Base-by-base conservation (phyloP, 2,888 invertebrate genomes). In the Epinotia ramella region DNA sequence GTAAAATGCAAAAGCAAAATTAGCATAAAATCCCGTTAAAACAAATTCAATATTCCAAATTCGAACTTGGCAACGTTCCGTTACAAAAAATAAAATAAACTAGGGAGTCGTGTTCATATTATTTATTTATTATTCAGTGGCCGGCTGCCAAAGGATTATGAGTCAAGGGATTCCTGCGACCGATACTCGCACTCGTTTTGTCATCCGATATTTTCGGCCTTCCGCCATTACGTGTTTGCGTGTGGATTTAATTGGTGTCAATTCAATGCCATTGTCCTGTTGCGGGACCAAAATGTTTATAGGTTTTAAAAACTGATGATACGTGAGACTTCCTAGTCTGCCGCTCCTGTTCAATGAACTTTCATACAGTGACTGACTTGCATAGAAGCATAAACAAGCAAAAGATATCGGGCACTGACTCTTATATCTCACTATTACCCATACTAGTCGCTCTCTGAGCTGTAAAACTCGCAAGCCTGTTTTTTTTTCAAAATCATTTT, bases 111-210 rank as follows among this genome's bases (percentile, higher is more conserved):
- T 69, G 66, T 69, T 69, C 69, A 60, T 60, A 69, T 69, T 69
- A 69, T 69, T 60, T 68, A 68, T 68, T 68, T 69, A 69, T 59
- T 57, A 57, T 44, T 57, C 60, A 6, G 28, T 69, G 69, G 69
- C 69, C 24, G 69, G 20, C 46, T 69, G 69, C 69, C 69, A 69
- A 69, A 69, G 69, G 69, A 69, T 69, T 46, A 69, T 69, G 69
- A 69, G 69, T 69, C 69, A 69, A 60, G 69, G 44, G 69, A 60
- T 69, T 60, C 69, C 69, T 69, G 59, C 16, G 12, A 68, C 68
- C 44, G 9, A 24, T 46, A 69, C 60, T 53, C 28, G 12, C 9
- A 5, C 66, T 69, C 28, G 69, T 69, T 69, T 53, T 69, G 46
- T 69, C 69, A 69, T 28, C 28, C 59, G 69, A 60, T 69, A 60